These are phyloP conservation scores for Daphoenositta chrysoptera DNA, from an alignment of 2,113 vertebrate genomes.

Conservation along the genomic window DNA sequence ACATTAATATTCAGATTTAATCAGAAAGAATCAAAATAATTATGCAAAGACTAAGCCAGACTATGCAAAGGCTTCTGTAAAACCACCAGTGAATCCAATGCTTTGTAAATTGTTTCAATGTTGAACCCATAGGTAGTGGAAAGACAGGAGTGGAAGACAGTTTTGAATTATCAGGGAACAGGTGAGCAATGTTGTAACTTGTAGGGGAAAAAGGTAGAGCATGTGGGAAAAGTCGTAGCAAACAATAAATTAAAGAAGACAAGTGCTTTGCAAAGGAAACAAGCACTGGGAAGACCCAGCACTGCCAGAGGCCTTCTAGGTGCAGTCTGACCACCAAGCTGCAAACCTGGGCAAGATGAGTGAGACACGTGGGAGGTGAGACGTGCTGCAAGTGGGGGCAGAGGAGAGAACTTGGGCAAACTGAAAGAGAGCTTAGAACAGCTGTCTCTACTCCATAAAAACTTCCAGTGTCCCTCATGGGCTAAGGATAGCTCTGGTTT, in stretches of 20 bases:
- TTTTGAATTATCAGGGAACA: not conserved
- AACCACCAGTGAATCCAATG: not conserved
- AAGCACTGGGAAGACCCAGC: not conserved
- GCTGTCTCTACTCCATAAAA: not conserved
- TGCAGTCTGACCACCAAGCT: not conserved
- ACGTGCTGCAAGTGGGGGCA: accelerated
- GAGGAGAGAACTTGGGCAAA: not conserved
- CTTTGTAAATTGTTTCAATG: not conserved
- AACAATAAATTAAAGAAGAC: not conserved
- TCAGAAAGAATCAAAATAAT: not conserved
- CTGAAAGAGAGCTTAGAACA: not conserved
- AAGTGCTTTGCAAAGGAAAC: not conserved
- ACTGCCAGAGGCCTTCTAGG: not conserved
- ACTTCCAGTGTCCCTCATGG: not conserved
- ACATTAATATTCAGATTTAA: not conserved
- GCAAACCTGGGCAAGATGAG: not conserved
- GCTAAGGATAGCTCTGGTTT: not conserved
- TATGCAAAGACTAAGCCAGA: not conserved
- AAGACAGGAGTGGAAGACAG: not conserved
- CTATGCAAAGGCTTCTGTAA: not conserved
- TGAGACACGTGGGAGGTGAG: not conserved
- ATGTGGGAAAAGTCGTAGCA: not conserved
- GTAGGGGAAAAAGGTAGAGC: not conserved
- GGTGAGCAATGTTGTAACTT: not conserved
- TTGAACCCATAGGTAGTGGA: not conserved